phyloP scores from a whole-genome alignment of 2,113 vertebrate genomes.

The Crotalus helleri region DNA sequence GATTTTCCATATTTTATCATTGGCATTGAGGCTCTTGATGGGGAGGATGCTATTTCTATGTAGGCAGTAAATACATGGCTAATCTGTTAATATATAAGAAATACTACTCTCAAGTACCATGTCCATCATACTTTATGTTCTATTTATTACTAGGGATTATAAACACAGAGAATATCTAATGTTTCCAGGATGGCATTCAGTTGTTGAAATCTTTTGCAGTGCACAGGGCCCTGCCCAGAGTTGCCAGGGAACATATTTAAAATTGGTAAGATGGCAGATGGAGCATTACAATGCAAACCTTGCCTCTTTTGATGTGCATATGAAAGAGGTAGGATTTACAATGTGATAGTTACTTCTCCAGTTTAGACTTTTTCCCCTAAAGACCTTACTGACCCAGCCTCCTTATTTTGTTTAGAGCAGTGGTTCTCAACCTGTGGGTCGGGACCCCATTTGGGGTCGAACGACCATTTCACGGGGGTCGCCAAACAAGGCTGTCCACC shows the following conservation, averaged over 20 bases:
- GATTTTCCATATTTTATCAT: neutral
- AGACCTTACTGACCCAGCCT: neutral
- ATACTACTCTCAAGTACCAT: neutral
- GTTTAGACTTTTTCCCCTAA: neutral
- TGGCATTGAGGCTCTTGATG: neutral
- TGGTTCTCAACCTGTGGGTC: too few relatives aligned
- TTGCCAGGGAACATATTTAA: neutral
- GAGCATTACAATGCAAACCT: neutral
- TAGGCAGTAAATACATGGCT: neutral
- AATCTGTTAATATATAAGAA: neutral
- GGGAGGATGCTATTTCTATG: neutral
- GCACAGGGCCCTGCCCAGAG: neutral
- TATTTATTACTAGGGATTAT: neutral
- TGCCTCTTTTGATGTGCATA: neutral
- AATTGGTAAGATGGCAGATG: neutral
- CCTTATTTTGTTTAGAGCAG: neutral
- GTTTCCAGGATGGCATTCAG: neutral
- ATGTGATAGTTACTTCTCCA: neutral
- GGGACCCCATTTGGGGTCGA: too few relatives aligned
- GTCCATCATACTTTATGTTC: neutral
- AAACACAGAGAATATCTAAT: neutral
- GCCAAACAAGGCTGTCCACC: too few relatives aligned
- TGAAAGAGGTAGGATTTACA: neutral
- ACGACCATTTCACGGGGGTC: too few relatives aligned
- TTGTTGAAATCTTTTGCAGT: neutral